Evolutionary conservation across 2,113 vertebrate species (phyloP).

Genomic region (Microcebus griseorufus): DNA sequence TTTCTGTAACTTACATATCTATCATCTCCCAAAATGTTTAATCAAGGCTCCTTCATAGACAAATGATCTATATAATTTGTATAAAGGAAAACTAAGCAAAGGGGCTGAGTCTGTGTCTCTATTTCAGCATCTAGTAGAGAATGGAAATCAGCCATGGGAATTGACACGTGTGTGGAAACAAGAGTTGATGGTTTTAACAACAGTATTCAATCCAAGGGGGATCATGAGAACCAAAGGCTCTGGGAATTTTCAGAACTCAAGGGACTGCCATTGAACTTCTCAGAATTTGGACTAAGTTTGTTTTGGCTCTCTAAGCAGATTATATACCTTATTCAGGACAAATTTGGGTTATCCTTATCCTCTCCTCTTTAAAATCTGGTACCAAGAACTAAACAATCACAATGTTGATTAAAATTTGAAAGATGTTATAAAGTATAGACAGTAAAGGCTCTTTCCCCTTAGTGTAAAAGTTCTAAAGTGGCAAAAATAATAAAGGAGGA

Average conservation of each 20-base stretch:
- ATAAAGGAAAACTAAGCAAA: conserved; percentile 28
- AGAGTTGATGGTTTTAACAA: conserved; percentile 2
- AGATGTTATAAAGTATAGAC: background rate
- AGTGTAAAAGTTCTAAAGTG: background rate
- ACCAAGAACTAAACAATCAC: background rate
- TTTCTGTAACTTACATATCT: background rate
- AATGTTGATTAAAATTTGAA: background rate
- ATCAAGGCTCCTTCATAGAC: background rate
- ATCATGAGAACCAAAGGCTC: background rate
- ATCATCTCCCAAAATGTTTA: background rate
- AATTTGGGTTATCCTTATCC: background rate
- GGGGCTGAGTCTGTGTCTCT: background rate
- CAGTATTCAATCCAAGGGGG: background rate
- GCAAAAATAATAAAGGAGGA: background rate
- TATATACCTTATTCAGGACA: background rate
- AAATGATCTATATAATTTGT: background rate
- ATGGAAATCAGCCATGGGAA: background rate
- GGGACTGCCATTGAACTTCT: background rate
- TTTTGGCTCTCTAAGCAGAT: background rate
- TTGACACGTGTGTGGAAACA: background rate
- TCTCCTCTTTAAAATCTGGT: background rate
- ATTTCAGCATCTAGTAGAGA: background rate
- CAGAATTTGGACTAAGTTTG: background rate
- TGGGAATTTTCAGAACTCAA: conserved; percentile 28
- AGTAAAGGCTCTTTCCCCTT: background rate